Base-by-base conservation (phyloP, 2,113 vertebrate genomes). In the Ophthalmotilapia sp. region DNA sequence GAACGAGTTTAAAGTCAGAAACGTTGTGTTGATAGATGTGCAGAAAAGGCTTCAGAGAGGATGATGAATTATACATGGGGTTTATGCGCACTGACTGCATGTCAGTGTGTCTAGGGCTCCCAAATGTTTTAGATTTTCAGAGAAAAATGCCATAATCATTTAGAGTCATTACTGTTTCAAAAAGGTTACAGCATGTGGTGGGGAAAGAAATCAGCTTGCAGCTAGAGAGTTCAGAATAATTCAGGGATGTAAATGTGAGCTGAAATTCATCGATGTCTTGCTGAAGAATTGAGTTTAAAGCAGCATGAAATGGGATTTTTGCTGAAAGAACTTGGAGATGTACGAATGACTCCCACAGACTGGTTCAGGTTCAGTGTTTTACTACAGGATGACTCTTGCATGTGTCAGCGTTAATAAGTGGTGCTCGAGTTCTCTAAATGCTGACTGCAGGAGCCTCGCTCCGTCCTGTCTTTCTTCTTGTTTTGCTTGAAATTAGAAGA, bases 1-100 rank as follows among this genome's bases (percentile, higher is more conserved):
- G 38, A 11, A 55, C 17, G 23, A 81, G 31, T 79, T 79, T 79
- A 58, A 82, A 33, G 15, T 51, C 7, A 7, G 15, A 80, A 45
- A 29, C 55, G 7, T 80, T 53, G 23, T 26, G 9, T 38, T 81
- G 12, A 56, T 68, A 19, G 49, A 33, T 31, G n/a, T 33, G 31
- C 81, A 81, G 68, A 85, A 47, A 79, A 80, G 33, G 86, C 68
- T 86, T 86, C 54, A 60, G 79, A 88, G 26, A 33, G 68, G 89
- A 42, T 7, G 33, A 80, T 90, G 13, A 91, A 90, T 90, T 84
- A 91, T 90, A 80, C 56, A 93, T 87, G 21, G 11, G 4, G 68
- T 23, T 17, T 80, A 36, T 58, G 81, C 15, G 7, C 80, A 29
- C 53, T 42, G 49, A 77, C 83, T 81, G 51, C 84, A 36, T 85